A percentile compares a stretch with the other conserved stretches of the same genome.
Evolutionary conservation across 2,888 invertebrate species (phyloP).

Genomic region (Microctonus hyperodae): DNA sequence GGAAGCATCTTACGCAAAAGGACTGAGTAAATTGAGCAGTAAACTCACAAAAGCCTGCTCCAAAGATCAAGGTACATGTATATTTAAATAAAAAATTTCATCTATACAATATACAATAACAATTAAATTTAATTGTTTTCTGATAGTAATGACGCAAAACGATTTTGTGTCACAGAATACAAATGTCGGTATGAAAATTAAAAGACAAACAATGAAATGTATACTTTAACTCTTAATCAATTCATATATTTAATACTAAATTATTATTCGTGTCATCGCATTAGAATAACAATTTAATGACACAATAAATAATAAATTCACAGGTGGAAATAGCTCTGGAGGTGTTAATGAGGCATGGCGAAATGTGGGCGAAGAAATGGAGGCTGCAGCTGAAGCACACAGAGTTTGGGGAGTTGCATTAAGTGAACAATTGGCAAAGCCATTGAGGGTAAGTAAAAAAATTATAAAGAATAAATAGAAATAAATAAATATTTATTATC

Average conservation of each 20-base stretch:
- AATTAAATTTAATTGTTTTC: neutral
- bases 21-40: conserved; percentile 83
- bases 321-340: conserved; percentile 74
- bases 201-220: neutral
- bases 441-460: conserved; percentile 73
- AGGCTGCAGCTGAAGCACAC: conserved; percentile 89
- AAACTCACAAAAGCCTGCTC: conserved; percentile 84
- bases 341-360: conserved; percentile 91
- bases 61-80: conserved; percentile 61
- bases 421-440: conserved; percentile 88
- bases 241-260: conserved; percentile 1
- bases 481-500: neutral
- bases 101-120: neutral
- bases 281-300: neutral
- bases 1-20: conserved; percentile 90
- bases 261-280: neutral
- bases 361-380: conserved; percentile 90
- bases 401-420: conserved; percentile 81
- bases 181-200: too few species aligned
- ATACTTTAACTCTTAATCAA: neutral
- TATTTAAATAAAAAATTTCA: neutral
- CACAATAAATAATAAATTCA: conserved; percentile 12
- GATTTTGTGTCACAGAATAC: neutral
- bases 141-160: too few species aligned
- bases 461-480: neutral